Conservation (phyloP, 2,888 invertebrate genomes). For the Slavum lentiscoides region DNA sequence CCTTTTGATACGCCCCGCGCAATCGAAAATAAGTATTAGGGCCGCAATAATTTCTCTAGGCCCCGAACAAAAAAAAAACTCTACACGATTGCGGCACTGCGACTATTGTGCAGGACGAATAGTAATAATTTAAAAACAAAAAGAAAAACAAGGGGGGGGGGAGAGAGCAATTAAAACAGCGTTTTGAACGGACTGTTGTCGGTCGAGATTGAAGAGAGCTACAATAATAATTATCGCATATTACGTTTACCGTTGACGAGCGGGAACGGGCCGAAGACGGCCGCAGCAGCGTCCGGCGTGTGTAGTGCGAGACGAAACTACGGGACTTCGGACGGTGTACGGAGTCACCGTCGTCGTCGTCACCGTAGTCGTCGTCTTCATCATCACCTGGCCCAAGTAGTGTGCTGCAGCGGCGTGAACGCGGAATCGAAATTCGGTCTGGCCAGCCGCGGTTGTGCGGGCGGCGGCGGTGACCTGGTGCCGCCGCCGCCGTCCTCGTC, state of each 20-base stretch:
- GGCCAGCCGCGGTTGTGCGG: conserved; percentile 54
- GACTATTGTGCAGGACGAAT: no score
- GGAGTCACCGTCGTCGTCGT: background rate
- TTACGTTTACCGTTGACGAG: background rate
- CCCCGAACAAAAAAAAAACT: no score
- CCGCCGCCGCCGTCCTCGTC: conserved; percentile 55
- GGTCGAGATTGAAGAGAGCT: no score
- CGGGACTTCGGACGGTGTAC: background rate
- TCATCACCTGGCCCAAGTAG: conserved; percentile 54
- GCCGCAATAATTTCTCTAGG: no score
- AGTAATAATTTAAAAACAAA: no score
- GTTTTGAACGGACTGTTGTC: no score
- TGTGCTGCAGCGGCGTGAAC: conserved; percentile 68
- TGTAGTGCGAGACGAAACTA: background rate
- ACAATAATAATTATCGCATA: no score
- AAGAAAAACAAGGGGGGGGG: no score
- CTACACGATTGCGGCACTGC: no score
- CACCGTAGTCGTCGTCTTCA: background rate
- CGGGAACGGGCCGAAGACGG: background rate
- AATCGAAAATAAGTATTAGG: no score
- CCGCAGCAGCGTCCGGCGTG: background rate
- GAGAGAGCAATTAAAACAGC: no score
- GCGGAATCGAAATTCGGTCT: conserved; percentile 66
- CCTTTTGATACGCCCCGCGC: no score
- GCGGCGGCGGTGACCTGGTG: background rate